Evolutionary conservation across 30 jellyfish, hydroid and myxozoan species (phyloP).

Genomic region (Aurelia aurita): DNA sequence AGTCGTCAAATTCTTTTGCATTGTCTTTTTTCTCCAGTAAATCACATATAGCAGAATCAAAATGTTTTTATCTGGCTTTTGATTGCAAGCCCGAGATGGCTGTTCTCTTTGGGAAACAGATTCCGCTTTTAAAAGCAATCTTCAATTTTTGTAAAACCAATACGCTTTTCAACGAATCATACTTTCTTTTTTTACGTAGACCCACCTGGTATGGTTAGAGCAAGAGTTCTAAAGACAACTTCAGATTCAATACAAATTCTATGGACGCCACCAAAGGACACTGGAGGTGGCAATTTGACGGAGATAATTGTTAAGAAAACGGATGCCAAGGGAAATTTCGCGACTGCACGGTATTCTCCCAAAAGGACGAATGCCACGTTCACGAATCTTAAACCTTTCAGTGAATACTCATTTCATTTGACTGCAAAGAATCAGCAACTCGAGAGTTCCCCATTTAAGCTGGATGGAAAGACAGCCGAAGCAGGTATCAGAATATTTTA

Average conservation of each 20-base stretch:
- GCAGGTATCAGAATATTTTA: conserved; percentile 43
- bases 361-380: conserved; percentile 18
- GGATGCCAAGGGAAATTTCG: background rate
- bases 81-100: too few relatives aligned
- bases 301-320: background rate
- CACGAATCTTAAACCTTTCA: conserved; percentile 49
- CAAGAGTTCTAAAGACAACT: conserved; percentile 2
- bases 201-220: conserved; percentile 64
- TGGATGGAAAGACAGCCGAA: conserved; percentile 43
- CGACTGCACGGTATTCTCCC: background rate
- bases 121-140: too few relatives aligned
- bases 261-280: conserved; percentile 56
- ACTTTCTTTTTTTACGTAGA: conserved; percentile 21
- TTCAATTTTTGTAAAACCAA: too few relatives aligned
- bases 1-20: too few relatives aligned
- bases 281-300: conserved; percentile 62
- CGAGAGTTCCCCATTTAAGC: conserved; percentile 24
- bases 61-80: too few relatives aligned
- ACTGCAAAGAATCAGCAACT: conserved; percentile 63
- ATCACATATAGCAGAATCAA: too few relatives aligned
- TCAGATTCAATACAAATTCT: conserved; percentile 33
- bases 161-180: too few relatives aligned
- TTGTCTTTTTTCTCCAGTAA: too few relatives aligned
- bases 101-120: too few relatives aligned
- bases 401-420: conserved; percentile 49